Conservation (phyloP, 2,113 vertebrate genomes). For the Psilopogon haemacephalus region DNA sequence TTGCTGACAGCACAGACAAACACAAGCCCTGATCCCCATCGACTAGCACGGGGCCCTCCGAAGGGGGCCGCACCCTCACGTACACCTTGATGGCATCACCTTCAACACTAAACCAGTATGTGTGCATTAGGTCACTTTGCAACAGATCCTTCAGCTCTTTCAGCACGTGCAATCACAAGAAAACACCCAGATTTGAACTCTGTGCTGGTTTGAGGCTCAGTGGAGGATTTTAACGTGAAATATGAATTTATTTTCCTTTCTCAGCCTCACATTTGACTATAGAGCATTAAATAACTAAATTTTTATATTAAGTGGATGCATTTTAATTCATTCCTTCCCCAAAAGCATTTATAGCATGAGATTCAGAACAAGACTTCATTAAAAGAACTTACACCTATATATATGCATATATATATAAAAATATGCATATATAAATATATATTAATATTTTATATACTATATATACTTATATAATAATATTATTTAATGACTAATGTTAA, state of each 20-base stretch:
- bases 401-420: too few relatives aligned
- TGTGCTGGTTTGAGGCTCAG: too few relatives aligned
- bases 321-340: background rate
- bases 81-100: constrained; percentile 93
- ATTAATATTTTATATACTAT: too few relatives aligned
- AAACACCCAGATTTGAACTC: background rate
- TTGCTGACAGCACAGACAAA: constrained; percentile 84
- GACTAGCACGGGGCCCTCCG: constrained; percentile 64
- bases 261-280: too few relatives aligned
- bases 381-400: too few relatives aligned
- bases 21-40: constrained; percentile 86
- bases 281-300: background rate
- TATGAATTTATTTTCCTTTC: too few relatives aligned
- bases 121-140: background rate
- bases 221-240: too few relatives aligned
- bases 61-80: constrained; percentile 87
- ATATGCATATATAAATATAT: too few relatives aligned
- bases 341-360: background rate
- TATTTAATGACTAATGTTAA: too few relatives aligned
- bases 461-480: too few relatives aligned
- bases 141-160: background rate
- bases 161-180: background rate
- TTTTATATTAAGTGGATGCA: background rate
- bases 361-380: too few relatives aligned
- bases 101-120: constrained; percentile 75